A percentile compares a stretch with the other conserved stretches of the same genome.
These are phyloP conservation scores for Montipora foliosa DNA, from an alignment of 64 coral and sea anemone genomes.

Conservation along the genomic window DNA sequence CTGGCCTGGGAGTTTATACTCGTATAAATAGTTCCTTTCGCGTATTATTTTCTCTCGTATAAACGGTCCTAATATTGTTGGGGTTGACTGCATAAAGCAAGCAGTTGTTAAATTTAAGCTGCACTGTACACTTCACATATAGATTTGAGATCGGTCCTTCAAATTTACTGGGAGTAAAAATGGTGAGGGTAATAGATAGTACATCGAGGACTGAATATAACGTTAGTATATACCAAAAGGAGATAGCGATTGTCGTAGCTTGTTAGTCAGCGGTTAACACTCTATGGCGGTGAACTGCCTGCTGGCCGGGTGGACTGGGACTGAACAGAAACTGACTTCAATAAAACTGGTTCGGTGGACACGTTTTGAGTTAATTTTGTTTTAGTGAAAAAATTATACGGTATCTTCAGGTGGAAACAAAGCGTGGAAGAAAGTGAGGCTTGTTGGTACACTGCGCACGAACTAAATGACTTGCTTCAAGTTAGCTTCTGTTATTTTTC, in stretches of 20 bases:
- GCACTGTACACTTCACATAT: background rate
- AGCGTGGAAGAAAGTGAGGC: no score
- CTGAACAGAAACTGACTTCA: background rate
- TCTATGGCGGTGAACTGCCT: constrained; percentile 14
- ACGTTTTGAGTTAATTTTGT: background rate
- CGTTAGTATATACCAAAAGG: background rate
- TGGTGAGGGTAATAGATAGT: background rate
- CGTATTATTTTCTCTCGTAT: no score
- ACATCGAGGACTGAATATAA: background rate
- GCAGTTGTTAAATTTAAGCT: background rate
- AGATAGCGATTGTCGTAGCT: background rate
- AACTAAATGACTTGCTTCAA: no score
- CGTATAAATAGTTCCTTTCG: no score
- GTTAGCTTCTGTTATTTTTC: no score
- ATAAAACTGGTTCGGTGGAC: constrained; percentile 43
- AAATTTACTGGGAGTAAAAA: background rate
- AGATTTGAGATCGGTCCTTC: background rate
- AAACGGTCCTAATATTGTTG: no score
- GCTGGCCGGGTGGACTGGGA: constrained; percentile 46
- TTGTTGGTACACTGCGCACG: no score
- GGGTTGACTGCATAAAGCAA: no score
- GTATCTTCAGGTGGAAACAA: no score
- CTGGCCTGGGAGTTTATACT: no score
- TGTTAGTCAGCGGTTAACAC: constrained; percentile 35
- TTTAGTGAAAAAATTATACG: no score